phyloP scores from a whole-genome alignment of 2,888 invertebrate genomes.

The Lysandra coridon region DNA sequence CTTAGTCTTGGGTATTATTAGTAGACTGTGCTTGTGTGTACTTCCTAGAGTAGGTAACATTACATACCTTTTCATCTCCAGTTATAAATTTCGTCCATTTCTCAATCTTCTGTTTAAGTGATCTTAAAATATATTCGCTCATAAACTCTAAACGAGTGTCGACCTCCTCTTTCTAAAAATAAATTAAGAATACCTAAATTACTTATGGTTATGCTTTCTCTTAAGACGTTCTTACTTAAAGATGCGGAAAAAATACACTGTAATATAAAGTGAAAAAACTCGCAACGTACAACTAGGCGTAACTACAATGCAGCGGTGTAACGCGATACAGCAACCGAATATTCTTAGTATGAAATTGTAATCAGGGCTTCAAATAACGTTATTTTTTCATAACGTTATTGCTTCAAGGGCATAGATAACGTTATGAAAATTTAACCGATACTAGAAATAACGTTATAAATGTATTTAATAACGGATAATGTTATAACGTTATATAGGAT shows the following conservation, averaged over 20 bases:
- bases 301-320: too few relatives aligned
- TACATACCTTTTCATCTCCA: conserved; percentile 84
- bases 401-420: too few relatives aligned
- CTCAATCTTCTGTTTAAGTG: conserved; percentile 90
- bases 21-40: not conserved
- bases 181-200: not conserved
- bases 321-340: too few relatives aligned
- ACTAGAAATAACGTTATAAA: too few relatives aligned
- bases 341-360: too few relatives aligned
- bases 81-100: conserved; percentile 93
- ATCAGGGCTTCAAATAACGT: too few relatives aligned
- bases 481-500: too few relatives aligned
- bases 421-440: too few relatives aligned
- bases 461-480: too few relatives aligned
- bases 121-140: conserved; percentile 85
- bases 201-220: not conserved
- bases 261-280: too few relatives aligned
- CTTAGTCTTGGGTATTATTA: not conserved
- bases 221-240: not conserved
- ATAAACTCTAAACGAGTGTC: conserved; percentile 91
- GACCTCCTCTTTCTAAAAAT: conserved; percentile 64
- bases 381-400: too few relatives aligned
- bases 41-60: not conserved
- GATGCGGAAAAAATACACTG: not conserved
- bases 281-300: too few relatives aligned